Evolutionary conservation across 2,888 invertebrate genomes (phyloP), one percentile per base, ranked within the genome.

Genomic region (Cartodere bifasciata): DNA sequence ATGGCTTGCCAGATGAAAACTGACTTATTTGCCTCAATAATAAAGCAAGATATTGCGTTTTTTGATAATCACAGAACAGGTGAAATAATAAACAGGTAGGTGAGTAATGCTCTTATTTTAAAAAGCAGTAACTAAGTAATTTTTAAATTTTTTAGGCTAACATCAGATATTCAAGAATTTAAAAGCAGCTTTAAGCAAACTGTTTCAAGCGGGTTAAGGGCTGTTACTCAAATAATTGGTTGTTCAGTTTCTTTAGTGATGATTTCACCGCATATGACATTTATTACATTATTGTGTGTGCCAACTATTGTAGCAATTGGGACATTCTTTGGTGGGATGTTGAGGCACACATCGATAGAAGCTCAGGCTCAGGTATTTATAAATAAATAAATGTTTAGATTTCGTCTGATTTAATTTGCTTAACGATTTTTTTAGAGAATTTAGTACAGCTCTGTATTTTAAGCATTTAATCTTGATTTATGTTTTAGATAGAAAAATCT

Each of bases 161-260:
- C 92, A 14, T 75, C 82, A 25, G 95, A 97, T 62, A 79, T 95
- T 5, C 94, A 97, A 56, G 94, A 95, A 52, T 95, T 97, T 56
- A 97, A 97, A 62, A 90, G 92, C 46, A 83, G 87, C 2, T 95
- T 97, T 54, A 97, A 97, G 56, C 76, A 84, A 49, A 83, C 84
- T 13, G 76, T 97, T 25, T 86, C 94, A 1, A 92, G 92, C 48
- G 95, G 95, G 1, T 58, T 97, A 16, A 67, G 90, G 34, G 87
- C 90, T 26, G 58, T 70, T 3, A 82, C 92, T 0, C 94, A 94
- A 70, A 82, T 91, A 38, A 50, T 69, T 2, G 86, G 86, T 1
- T 84, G 83, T 40, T 68, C 80, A 1, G 65, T 76, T 11, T 81
- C 87, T 10, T 58, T 97, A 28, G 73, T 87, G 40, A 62, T 85